Base-by-base conservation (phyloP, 92 coral and sea anemone species). In the Zoanthus solanderi region DNA sequence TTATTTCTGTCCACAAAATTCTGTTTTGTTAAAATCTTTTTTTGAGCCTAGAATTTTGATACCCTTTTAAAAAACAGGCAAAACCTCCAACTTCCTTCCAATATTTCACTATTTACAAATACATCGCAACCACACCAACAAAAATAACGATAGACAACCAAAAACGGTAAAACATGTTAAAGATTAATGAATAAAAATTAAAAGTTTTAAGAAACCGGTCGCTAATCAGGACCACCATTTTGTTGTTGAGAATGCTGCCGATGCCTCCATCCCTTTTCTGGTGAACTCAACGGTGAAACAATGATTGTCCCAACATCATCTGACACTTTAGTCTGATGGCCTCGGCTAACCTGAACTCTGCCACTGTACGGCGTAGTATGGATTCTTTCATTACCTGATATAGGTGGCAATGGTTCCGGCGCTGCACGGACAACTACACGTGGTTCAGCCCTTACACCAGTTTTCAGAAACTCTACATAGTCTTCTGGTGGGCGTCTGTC, bases 191-290 rank as follows among this genome's bases (percentile, higher is more conserved):
- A 63, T 63, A 1, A 63, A 63, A n/a, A 63, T 63, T 2, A 63
- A 63, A n/a, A 17, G 4, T 63, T 8, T 63, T 30, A 63, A 63
- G 9, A 63, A 63, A 1, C 30, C 31, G 9, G 84, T 28, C 50
- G 15, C 69, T 81, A 81, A 66, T 81, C 85, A 45, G 85, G 85
- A 31, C 85, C 75, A 65, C 98, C 94, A 77, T 95, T 89, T 85
- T 95, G 95, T 37, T 90, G 98, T 30, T 90, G 98, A 13, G 98
- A 81, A 9, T 90, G 94, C 65, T 93, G 96, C 65, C 84, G 90
- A 63, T 95, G 99, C 76, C 98, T 87, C 99, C 99, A 97, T 34
- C 98, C 98, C 82, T 97, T 97, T 88, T 97, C 99, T 6, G 99
- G 99, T 56, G 99, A 97, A 65, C 98, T 95, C 28, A 97, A 83